A percentile compares a stretch with the other conserved stretches of the same genome.
These are phyloP conservation scores for Scaptodrosophila lebanonensis DNA, from an alignment of 1,140 invertebrate species.

Conservation along the genomic window DNA sequence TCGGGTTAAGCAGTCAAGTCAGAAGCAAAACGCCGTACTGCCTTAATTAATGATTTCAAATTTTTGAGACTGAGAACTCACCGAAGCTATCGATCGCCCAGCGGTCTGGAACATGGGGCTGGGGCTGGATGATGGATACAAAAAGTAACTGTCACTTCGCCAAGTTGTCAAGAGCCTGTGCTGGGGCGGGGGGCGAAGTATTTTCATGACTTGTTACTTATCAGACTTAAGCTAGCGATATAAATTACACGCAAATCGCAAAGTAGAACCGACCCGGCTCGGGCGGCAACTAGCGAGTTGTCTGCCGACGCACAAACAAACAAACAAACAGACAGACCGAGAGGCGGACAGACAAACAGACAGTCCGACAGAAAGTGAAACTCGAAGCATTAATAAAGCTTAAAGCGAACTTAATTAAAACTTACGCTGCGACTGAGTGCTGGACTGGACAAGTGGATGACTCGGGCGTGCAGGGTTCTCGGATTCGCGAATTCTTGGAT, in stretches of 20 bases:
- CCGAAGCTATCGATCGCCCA: slow-evolving; percentile 49
- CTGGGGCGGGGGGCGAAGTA: too few relatives aligned
- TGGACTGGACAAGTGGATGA: too few relatives aligned
- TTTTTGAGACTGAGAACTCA: slow-evolving; percentile 48
- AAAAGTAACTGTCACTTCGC: slow-evolving; percentile 20
- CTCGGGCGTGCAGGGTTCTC: too few relatives aligned
- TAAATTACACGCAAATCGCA: slow-evolving; percentile 32
- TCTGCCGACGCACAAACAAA: slow-evolving; percentile 12
- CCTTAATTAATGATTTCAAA: slow-evolving; percentile 67
- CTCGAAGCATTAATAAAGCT: slow-evolving; percentile 29
- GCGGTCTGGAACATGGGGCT: neutral
- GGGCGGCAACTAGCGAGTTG: too few relatives aligned
- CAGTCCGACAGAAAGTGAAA: slow-evolving; percentile 1
- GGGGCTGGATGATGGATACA: neutral
- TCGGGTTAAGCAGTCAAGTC: neutral
- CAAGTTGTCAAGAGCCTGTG: too few relatives aligned
- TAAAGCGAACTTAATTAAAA: slow-evolving; percentile 40
- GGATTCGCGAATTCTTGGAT: neutral
- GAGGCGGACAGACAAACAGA: neutral
- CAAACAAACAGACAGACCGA: neutral
- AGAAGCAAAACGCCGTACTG: neutral
- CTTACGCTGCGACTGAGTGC: slow-evolving; percentile 29
- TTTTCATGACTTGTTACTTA: slow-evolving; percentile 25
- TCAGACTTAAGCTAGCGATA: slow-evolving; percentile 12
- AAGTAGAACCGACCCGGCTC: too few relatives aligned